Base-by-base conservation (phyloP, 2,888 invertebrate genomes). In the Metellina segmentata region DNA sequence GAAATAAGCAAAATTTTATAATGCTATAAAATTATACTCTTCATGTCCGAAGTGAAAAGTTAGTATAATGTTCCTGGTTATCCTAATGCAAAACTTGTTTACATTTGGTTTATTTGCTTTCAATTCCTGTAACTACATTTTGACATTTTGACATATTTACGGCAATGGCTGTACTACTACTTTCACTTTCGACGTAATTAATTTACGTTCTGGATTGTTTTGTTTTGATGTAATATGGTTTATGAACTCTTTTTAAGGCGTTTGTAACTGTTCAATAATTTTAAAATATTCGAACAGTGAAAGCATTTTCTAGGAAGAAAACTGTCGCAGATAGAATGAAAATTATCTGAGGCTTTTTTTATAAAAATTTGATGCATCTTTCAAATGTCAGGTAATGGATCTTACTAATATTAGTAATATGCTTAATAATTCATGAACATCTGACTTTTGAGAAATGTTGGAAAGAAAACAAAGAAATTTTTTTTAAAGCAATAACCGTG, bases 171-270 rank as follows among this genome's bases (percentile, higher is more conserved):
- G 34, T n/a, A 83, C 83, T 83, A 11, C 72, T 72, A 83, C 83
- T 83, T 83, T 52, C 20, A 83, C 51, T 74, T 34, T 16, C 20
- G n/a, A 52, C 52, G 20, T 83, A 53, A 75, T 82, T 82, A 71
- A 82, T 82, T 51, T 82, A n/a, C n/a, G 8, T 72, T 61, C 61
- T 85, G 74, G 53, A 11, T 69, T 61, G 69, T 78, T 78, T 78
- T 78, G 78, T 78, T 78, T 78, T 78, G 78, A 78, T 52, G 78
- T 20, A 13, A 61, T 61, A 61, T 9, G 16, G 61, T 61, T 61
- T 16, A 61, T 61, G 61, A 61, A 61, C 61, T 61, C 11, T 61
- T 4, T 61, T 61, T 34, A 34, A 61, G 61, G 61, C 61, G 61
- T 34, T 6, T 13, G 7, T 51, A 49, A 13, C 6, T 20, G 6